Evolutionary conservation across 2,888 invertebrate species (phyloP).

Genomic region (Archaeoteleia sp.): DNA sequence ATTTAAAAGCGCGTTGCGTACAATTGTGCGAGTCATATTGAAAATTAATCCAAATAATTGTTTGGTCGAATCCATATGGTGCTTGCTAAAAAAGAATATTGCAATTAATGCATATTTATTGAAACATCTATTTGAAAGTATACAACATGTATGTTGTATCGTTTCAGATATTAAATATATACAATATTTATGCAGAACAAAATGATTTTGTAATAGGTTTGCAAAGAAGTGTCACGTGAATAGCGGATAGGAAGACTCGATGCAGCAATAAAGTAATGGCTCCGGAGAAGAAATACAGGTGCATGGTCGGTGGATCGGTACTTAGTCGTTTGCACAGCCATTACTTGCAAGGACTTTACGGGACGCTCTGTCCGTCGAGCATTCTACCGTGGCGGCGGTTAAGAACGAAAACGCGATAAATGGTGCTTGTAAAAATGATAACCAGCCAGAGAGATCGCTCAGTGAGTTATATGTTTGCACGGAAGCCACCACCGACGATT

Average conservation of each 20-base stretch:
- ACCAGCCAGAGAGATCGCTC: constrained; percentile 47
- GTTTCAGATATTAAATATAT: too few relatives aligned
- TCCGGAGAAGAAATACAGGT: constrained; percentile 31
- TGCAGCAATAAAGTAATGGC: constrained; percentile 41
- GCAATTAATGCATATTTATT: too few relatives aligned
- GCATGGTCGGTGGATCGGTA: constrained; percentile 39
- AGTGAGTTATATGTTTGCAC: constrained; percentile 54
- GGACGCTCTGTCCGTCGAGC: constrained; percentile 44
- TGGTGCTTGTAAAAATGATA: constrained; percentile 54
- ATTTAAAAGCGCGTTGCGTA: too few relatives aligned
- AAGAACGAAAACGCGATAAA: constrained; percentile 51
- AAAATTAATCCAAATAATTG: too few relatives aligned
- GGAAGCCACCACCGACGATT: constrained; percentile 50
- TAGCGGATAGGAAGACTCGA: constrained; percentile 26
- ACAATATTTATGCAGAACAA: constrained; percentile 4
- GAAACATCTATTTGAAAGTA: too few relatives aligned
- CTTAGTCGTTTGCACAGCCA: constrained; percentile 41
- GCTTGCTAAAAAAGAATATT: too few relatives aligned
- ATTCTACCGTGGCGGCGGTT: constrained; percentile 40
- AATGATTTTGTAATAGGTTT: too few relatives aligned
- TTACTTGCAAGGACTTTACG: constrained; percentile 49
- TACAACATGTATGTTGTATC: too few relatives aligned
- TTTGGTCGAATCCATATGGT: too few relatives aligned
- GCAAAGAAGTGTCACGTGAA: constrained; percentile 9
- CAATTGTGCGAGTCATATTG: too few relatives aligned